phyloP scores from a whole-genome alignment of 2,888 invertebrate species.

The Rambutsinella grinnellia region DNA sequence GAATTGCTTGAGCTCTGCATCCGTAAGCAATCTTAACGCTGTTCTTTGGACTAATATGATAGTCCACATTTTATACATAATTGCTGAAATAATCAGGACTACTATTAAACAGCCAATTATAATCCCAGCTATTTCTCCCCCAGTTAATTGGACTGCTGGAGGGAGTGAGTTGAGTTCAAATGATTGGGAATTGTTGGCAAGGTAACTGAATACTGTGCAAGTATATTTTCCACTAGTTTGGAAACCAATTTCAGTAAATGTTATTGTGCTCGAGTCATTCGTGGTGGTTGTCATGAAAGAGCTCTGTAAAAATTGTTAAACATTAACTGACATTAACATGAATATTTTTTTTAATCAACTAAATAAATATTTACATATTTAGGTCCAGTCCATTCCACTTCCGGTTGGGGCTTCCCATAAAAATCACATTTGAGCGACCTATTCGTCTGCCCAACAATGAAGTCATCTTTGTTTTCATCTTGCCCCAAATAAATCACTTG shows the following conservation, averaged over 20 bases:
- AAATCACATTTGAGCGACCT: slow-evolving; percentile 18
- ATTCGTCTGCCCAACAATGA: slow-evolving; percentile 15
- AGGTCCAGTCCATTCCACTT: slow-evolving; percentile 21
- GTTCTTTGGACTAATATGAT: slow-evolving; percentile 20
- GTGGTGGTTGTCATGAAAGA: not conserved
- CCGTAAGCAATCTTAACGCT: slow-evolving; percentile 30
- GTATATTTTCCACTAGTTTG: slow-evolving; percentile 23
- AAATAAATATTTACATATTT: not conserved
- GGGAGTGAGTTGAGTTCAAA: no score
- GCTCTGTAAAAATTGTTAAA: not conserved
- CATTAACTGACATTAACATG: slow-evolving; percentile 1
- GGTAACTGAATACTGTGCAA: slow-evolving; percentile 7
- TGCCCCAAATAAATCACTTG: slow-evolving; percentile 7
- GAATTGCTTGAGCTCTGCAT: slow-evolving; percentile 38
- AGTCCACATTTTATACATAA: slow-evolving; percentile 4
- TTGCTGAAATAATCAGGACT: not conserved
- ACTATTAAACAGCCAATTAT: not conserved
- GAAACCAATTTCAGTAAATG: slow-evolving; percentile 17
- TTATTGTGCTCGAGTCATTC: not conserved
- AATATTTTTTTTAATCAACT: no score
- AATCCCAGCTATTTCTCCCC: not conserved
- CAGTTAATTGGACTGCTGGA: no score
- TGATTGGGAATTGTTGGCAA: slow-evolving; percentile 23
- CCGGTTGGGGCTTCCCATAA: slow-evolving; percentile 21
- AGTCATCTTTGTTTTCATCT: not conserved